These are phyloP conservation scores for Notechis scutatus DNA, from an alignment of 2,113 vertebrate species.

Conservation along the genomic window DNA sequence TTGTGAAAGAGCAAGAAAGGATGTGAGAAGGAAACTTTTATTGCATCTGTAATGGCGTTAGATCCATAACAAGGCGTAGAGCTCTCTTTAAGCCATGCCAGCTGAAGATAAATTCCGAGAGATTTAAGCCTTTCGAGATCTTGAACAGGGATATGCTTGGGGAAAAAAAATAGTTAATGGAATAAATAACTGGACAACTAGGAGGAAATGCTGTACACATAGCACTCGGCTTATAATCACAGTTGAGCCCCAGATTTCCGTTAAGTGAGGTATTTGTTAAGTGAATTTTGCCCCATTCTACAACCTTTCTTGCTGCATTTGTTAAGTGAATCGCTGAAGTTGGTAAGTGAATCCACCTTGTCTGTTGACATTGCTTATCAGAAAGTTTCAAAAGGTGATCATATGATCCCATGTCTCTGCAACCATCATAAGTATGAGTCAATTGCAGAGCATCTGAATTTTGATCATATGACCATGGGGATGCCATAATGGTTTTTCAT, in stretches of 20 bases:
- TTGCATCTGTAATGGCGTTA: constrained; percentile 16
- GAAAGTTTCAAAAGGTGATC: background rate
- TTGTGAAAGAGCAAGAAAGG: constrained; percentile 7
- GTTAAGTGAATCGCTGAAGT: background rate
- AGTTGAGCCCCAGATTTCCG: background rate
- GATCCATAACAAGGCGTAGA: constrained; percentile 6
- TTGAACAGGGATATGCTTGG: background rate
- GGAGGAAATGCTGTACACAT: background rate
- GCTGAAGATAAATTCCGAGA: constrained; percentile 12
- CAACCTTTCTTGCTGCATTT: background rate
- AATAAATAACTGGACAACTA: constrained; percentile 24
- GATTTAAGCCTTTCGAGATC: constrained; percentile 26
- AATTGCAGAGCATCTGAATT: background rate
- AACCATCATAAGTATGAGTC: background rate
- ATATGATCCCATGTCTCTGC: background rate
- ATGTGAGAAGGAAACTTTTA: background rate
- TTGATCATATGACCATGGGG: background rate
- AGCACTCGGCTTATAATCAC: background rate
- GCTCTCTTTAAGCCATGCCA: constrained; percentile 3
- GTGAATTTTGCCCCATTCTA: background rate
- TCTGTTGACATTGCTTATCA: background rate
- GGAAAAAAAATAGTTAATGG: constrained; percentile 22
- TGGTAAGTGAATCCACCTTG: background rate
- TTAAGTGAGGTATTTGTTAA: background rate
- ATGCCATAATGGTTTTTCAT: background rate